Conservation (phyloP, 2,888 invertebrate species). For the Osmoderma eremita region DNA sequence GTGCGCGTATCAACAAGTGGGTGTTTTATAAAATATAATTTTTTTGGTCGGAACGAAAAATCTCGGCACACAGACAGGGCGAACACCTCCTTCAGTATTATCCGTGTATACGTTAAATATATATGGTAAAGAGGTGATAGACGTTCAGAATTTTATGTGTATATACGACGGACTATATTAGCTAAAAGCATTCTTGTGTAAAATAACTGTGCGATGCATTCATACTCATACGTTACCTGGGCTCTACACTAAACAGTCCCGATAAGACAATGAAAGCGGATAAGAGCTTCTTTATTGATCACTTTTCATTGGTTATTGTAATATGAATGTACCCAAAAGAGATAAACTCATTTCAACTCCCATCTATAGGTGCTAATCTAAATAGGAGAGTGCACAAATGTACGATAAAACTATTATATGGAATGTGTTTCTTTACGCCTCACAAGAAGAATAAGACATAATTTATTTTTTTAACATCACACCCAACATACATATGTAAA, state of each 20-base stretch:
- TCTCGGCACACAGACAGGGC: not conserved
- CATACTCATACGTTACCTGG: conserved; percentile 55
- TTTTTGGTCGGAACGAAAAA: conserved; percentile 19
- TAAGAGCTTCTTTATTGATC: conserved; percentile 55
- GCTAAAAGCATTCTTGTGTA: conserved; percentile 57
- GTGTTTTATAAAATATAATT: conserved; percentile 13
- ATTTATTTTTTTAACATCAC: conserved; percentile 26
- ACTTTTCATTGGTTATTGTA: conserved; percentile 54
- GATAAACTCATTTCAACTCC: conserved; percentile 45
- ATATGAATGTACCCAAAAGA: conserved; percentile 49
- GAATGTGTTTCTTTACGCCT: conserved; percentile 41
- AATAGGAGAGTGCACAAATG: conserved; percentile 42
- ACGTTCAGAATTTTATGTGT: conserved; percentile 52
- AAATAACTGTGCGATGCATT: conserved; percentile 52
- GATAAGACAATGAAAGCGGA: conserved; percentile 55
- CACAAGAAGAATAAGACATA: conserved; percentile 43
- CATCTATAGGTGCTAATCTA: conserved; percentile 50
- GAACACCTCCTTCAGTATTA: not conserved
- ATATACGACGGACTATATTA: conserved; percentile 53
- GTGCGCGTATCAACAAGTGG: conserved; percentile 19
- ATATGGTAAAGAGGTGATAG: conserved; percentile 40
- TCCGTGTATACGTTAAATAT: no score
- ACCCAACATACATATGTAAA: no score
- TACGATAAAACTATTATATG: conserved; percentile 42
- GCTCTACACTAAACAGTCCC: conserved; percentile 52